Evolutionary conservation across 2,797 vertebrate species (phyloP), one percentile per base, ranked within the genome.

Genomic region (Manis javanica): DNA sequence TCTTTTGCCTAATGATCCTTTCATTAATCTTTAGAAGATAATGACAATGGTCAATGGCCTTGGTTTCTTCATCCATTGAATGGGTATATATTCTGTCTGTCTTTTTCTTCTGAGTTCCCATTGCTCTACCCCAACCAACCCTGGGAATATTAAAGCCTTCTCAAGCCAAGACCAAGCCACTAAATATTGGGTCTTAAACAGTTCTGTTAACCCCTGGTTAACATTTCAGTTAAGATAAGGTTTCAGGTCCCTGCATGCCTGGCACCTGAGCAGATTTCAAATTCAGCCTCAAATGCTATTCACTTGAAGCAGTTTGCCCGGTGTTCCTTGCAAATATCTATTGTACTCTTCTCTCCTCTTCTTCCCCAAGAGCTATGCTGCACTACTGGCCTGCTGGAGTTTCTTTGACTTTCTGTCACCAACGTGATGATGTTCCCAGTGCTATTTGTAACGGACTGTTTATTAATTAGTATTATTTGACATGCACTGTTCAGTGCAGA

Each of bases 381-480:
- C 61, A 21, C 4, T 63, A 53, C 75, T 64, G 78, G 78, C 46
- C 66, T 88, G 39, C 75, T 95, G 39, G 74, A 95, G 34, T 79
- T 82, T 55, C 63, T 59, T 83, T 83, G 64, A 59, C 59, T 93
- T 96, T 87, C 87, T 77, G 23, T 87, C 91, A 83, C 85, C 75
- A 49, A 78, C 1, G 1, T 87, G 57, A 81, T 81, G 24, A 96
- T 91, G 63, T 93, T 57, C 88, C 81, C 64, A 92, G 49, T 82
- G 53, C 87, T 95, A 93, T 79, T 72, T 93, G 87, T 87, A 96
- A 97, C 66, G 91, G 91, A 88, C 88, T 95, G 78, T 85, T 95
- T 96, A 86, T 92, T 90, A 90, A 93, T 97, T 94, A 96, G 79
- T 77, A 94, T 95, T 91, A 95, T 94, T 95, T 96, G 71, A 83